These are phyloP conservation scores for Trypoxylon attenuatum DNA, from an alignment of 2,888 invertebrate genomes.

Conservation along the genomic window DNA sequence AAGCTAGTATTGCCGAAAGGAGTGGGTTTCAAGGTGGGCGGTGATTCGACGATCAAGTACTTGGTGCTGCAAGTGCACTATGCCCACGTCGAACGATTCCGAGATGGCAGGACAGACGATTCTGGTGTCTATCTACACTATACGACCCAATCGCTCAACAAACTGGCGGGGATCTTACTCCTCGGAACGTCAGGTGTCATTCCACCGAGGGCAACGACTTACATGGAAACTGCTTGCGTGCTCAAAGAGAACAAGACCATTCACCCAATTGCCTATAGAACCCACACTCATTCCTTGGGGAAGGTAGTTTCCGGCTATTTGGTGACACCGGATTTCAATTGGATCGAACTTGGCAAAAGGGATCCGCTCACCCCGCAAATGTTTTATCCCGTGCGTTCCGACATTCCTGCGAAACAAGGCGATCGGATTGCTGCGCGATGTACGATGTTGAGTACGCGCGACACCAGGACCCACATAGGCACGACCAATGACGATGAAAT, in stretches of 20 bases:
- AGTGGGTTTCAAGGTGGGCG: constrained; percentile 95
- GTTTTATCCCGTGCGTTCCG: constrained; percentile 89
- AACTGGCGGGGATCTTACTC: constrained; percentile 93
- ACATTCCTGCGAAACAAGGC: constrained; percentile 79
- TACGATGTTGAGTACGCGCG: constrained; percentile 88
- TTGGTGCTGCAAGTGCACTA: constrained; percentile 96
- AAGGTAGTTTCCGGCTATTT: constrained; percentile 88
- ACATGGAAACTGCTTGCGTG: constrained; percentile 94
- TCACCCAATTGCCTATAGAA: constrained; percentile 96
- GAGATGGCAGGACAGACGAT: constrained; percentile 86
- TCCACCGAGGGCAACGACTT: constrained; percentile 81
- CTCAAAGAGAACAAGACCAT: constrained; percentile 87
- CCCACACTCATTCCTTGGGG: constrained; percentile 94
- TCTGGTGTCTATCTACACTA: constrained; percentile 90
- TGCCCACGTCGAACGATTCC: constrained; percentile 79
- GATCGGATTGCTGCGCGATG: constrained; percentile 92
- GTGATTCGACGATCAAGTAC: constrained; percentile 87
- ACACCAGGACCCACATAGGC: constrained; percentile 82
- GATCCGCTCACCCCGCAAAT: constrained; percentile 93
- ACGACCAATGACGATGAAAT: constrained; percentile 92
- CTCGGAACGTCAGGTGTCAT: constrained; percentile 92
- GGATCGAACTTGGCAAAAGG: constrained; percentile 90
- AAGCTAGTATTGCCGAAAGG: constrained; percentile 86
- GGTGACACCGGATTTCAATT: constrained; percentile 79
- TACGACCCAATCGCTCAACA: constrained; percentile 85